Evolutionary conservation across 1,140 invertebrate genomes (phyloP), one percentile per base, ranked within the genome.

Genomic region (Sminthurides bifidus): DNA sequence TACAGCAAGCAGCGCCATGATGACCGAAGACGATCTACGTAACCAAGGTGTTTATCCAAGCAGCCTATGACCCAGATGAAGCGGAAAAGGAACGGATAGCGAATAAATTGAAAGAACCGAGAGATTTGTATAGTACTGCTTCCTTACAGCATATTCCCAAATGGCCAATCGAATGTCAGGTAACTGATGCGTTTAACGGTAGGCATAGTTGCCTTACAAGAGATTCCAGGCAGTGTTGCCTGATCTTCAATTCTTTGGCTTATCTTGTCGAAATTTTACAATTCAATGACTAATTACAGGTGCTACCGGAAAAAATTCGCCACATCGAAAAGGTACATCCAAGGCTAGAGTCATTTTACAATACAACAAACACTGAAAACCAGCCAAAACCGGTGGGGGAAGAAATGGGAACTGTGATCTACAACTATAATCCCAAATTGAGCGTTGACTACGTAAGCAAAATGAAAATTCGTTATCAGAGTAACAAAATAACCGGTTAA

Each of bases 91-190:
- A 40, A 26, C 14, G 24, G 14, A 38, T 23, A 0, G 6, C 10
- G 14, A 30, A 35, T 3, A 78, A 79, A 67, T 67, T 81, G 51
- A 78, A 74, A 66, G 80, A 83, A 66, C 79, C 80, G 2, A 72
- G 78, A 63, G 80, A 83, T 66, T 69, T 82, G 29, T 83, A 60
- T 26, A 56, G 54, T 30, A 60, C 63, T 46, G 58, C 17, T 55
- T 83, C 81, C 65, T 76, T 81, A 30, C 81, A 83, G 64, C 84
- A 87, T 73, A 76, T 79, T 63, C 79, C 85, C 37, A 74, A 85
- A 70, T 90, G 88, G 88, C 89, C 88, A 10, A 81, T 85, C 17
- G 87, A 91, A 72, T 89, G 85, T 71, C 84, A 87, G 75, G 85
- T 87, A 72, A 66, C n/a, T n/a, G n/a, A n/a, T n/a, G n/a, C n/a